Evolutionary conservation across 2,888 invertebrate species (phyloP).

Genomic region (Idaea biselata): DNA sequence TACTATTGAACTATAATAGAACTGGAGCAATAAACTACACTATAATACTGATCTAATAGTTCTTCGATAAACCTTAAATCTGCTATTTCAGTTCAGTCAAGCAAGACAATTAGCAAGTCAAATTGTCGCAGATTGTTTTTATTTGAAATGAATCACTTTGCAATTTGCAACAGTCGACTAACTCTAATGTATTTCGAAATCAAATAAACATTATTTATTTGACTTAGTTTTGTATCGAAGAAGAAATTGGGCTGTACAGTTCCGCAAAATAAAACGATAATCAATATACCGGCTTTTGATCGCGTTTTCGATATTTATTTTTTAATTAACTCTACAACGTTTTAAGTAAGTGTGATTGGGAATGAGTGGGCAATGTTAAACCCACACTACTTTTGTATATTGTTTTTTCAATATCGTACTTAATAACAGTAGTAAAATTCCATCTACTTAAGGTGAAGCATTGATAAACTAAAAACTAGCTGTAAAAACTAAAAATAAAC

Average conservation of each 20-base stretch:
- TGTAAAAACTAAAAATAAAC: no score
- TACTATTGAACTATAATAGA: no score
- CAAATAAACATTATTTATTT: neutral
- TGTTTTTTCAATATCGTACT: no score
- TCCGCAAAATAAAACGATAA: neutral
- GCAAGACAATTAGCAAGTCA: constrained; percentile 18
- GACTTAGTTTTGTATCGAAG: neutral
- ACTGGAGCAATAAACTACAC: no score
- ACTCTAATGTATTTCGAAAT: neutral
- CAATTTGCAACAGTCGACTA: neutral
- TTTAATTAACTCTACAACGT: no score
- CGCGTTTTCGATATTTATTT: no score
- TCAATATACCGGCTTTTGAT: neutral
- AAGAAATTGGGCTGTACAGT: neutral
- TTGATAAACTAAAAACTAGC: no score
- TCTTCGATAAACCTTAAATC: constrained; percentile 4
- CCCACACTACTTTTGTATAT: no score
- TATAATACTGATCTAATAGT: constrained; percentile 1
- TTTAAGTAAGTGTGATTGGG: no score
- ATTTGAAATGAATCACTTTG: constrained; percentile 15
- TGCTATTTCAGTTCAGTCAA: constrained; percentile 13
- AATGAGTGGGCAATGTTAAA: no score
- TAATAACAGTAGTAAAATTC: no score
- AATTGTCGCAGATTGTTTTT: constrained; percentile 16
- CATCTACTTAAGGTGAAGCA: no score